Evolutionary conservation across 2,113 vertebrate species (phyloP).

Genomic region (Tragulus kanchil): DNA sequence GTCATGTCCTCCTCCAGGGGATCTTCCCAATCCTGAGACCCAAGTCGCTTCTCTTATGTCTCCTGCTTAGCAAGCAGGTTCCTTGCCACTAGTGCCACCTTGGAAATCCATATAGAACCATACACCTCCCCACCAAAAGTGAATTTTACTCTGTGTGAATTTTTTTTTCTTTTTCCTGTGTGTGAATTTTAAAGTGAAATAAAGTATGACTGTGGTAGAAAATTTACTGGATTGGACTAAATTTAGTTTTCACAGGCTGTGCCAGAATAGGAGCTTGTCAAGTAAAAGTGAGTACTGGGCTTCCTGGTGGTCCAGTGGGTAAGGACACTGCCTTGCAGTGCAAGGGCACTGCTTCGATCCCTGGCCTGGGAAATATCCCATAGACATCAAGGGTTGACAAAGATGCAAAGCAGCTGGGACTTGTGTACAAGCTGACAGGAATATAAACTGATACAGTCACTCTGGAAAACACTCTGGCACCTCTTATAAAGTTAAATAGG

Average conservation of each 20-base stretch:
- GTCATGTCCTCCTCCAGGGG: too few relatives aligned
- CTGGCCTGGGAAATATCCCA: too few relatives aligned
- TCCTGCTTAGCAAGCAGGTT: too few relatives aligned
- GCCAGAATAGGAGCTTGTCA: slow-evolving; percentile 35
- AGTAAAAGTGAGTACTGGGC: background rate
- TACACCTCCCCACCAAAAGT: background rate
- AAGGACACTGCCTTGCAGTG: too few relatives aligned
- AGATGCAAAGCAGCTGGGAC: background rate
- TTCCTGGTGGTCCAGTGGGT: too few relatives aligned
- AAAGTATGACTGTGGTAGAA: slow-evolving; percentile 18
- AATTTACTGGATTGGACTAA: slow-evolving; percentile 64
- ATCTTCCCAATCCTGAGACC: too few relatives aligned
- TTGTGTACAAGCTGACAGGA: background rate
- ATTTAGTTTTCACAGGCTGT: slow-evolving; percentile 71
- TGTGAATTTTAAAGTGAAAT: slow-evolving; percentile 2
- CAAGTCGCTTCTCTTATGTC: too few relatives aligned
- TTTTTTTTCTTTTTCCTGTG: background rate
- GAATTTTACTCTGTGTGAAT: background rate
- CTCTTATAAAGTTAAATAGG: background rate
- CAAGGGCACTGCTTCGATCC: too few relatives aligned
- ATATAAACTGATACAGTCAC: background rate
- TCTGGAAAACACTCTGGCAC: background rate
- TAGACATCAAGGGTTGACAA: background rate
- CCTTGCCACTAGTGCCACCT: too few relatives aligned
- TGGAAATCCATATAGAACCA: background rate